phyloP scores from a whole-genome alignment of 53 echinoderm and acorn worm genomes.

The Patiria pectinifera region DNA sequence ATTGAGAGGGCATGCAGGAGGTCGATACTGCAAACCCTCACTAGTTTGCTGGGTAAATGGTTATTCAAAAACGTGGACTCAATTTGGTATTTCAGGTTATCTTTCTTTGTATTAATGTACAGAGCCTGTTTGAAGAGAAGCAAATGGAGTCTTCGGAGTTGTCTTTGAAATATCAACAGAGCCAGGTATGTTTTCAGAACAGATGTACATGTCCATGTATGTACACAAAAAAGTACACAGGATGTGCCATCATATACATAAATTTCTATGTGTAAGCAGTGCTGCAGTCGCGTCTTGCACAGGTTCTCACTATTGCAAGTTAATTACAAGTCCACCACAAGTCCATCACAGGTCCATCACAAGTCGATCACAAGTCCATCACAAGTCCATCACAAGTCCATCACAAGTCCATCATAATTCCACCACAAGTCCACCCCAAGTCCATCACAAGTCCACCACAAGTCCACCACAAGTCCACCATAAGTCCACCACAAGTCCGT shows the following conservation, averaged over 20 bases:
- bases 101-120: background rate
- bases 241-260: too few species aligned
- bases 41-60: too few species aligned
- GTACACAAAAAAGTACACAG: too few species aligned
- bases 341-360: background rate
- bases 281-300: too few species aligned
- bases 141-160: slow-evolving; percentile 72
- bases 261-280: too few species aligned
- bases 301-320: too few species aligned
- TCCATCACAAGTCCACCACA: background rate
- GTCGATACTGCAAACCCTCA: too few species aligned
- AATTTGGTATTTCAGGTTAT: too few species aligned
- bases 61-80: too few species aligned
- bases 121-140: slow-evolving; percentile 83
- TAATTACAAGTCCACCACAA: background rate
- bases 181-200: slow-evolving; percentile 66
- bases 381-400: too few species aligned
- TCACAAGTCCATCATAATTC: background rate
- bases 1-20: too few species aligned
- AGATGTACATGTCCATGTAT: too few species aligned
- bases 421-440: background rate
- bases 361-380: background rate
- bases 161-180: slow-evolving; percentile 72
- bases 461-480: background rate
- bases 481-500: background rate